Percentiles rank a stretch among this genome's conserved stretches.
Conservation (phyloP, 1,140 invertebrate genomes). For the Helicorthomorpha holstii region DNA sequence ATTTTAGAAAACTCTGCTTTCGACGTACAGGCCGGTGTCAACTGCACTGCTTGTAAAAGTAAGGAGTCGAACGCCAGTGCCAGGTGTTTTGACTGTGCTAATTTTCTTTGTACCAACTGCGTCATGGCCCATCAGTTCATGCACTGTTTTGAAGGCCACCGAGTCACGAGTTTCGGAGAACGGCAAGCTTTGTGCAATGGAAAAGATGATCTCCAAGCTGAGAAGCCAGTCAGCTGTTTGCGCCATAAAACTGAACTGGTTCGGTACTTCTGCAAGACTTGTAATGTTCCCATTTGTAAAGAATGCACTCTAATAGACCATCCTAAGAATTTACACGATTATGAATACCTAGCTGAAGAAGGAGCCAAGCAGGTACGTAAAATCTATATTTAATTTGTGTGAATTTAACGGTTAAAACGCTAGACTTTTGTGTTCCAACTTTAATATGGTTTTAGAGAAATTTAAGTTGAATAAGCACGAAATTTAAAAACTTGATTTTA, state of each 20-base stretch:
- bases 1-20: conserved; percentile 23
- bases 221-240: conserved; percentile 53
- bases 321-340: conserved; percentile 64
- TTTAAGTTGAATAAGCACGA: too few relatives aligned
- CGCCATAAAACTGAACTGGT: conserved; percentile 71
- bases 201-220: conserved; percentile 13
- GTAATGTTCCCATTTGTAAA: conserved; percentile 76
- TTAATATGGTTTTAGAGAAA: too few relatives aligned
- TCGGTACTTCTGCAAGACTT: conserved; percentile 82
- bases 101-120: conserved; percentile 88
- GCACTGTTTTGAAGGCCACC: conserved; percentile 95
- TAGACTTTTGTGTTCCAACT: too few relatives aligned
- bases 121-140: conserved; percentile 96
- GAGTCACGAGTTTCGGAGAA: conserved; percentile 60
- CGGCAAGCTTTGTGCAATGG: conserved; percentile 33
- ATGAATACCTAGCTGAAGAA: conserved; percentile 58
- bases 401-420: too few relatives aligned
- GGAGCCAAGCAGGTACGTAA: conserved; percentile 65
- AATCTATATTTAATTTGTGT: too few relatives aligned
- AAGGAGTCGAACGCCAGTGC: conserved; percentile 31
- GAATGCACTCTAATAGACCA: conserved; percentile 83
- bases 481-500: too few relatives aligned
- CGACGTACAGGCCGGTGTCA: conserved; percentile 15
- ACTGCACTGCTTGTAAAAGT: conserved; percentile 34
- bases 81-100: conserved; percentile 82